Conservation (phyloP, 35 echinoderm and acorn worm species). For the Apostichopus japonicus region DNA sequence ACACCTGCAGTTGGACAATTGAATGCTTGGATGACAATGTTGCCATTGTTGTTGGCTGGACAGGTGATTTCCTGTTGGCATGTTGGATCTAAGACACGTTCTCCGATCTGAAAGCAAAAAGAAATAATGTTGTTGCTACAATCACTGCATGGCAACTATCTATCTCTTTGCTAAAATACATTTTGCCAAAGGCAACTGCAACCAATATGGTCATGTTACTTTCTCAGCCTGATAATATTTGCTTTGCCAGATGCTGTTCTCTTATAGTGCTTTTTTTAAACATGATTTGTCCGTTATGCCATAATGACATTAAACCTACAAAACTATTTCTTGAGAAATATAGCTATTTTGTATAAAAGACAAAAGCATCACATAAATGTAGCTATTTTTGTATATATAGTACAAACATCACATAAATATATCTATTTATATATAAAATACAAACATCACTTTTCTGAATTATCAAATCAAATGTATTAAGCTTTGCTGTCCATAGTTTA, state of each 20-base stretch:
- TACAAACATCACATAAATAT: no score
- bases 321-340: no score
- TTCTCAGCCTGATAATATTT: not conserved
- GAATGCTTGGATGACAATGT: not conserved
- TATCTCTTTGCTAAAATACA: not conserved
- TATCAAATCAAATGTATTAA: not conserved
- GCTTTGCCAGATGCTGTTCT: not conserved
- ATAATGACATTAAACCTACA: no score
- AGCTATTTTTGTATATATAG: no score
- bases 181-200: not conserved
- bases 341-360: no score
- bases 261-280: not conserved
- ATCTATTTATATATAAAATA: no score
- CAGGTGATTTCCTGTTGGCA: conserved; percentile 19
- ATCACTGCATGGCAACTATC: not conserved
- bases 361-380: no score
- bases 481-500: not conserved
- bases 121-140: not conserved
- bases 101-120: not conserved
- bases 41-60: conserved; percentile 10
- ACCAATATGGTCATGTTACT: not conserved
- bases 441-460: no score
- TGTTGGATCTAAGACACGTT: not conserved
- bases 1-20: not conserved
- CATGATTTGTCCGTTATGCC: no score